Percentiles rank a stretch among this genome's conserved stretches.
These are phyloP conservation scores for Neodiprion lecontei DNA, from an alignment of 1,140 invertebrate species.

Conservation along the genomic window DNA sequence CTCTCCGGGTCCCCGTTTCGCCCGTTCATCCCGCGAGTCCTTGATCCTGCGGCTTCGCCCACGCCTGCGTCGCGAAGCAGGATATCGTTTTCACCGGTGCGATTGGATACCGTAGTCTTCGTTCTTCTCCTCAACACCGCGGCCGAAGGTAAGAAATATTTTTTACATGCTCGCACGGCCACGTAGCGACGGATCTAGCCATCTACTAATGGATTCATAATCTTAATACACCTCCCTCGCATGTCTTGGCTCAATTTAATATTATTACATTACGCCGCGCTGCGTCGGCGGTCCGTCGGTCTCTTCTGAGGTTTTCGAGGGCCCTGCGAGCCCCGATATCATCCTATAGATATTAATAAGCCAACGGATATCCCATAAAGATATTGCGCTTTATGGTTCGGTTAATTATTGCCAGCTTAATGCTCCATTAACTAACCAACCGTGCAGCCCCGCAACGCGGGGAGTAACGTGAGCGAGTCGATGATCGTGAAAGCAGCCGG, in stretches of 20 bases:
- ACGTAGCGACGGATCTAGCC: conserved; percentile 32
- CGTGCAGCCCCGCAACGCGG: conserved; percentile 12
- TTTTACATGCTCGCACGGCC: not conserved
- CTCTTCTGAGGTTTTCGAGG: conserved; percentile 5
- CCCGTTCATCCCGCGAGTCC: not conserved
- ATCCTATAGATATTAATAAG: conserved; percentile 39
- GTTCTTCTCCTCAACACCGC: not conserved
- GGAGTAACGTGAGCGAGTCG: conserved; percentile 5
- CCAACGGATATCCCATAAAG: conserved; percentile 38
- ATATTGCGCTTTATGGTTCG: conserved; percentile 37
- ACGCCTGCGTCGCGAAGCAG: not conserved
- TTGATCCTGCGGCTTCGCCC: not conserved
- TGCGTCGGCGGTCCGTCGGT: not conserved
- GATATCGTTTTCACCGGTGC: too few relatives aligned
- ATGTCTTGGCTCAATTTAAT: conserved; percentile 45
- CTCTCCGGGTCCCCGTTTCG: not conserved
- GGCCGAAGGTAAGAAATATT: not conserved
- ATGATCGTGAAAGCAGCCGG: too few relatives aligned
- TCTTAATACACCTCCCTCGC: conserved; percentile 48
- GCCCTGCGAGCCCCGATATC: conserved; percentile 35
- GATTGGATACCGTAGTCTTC: too few relatives aligned
- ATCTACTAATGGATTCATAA: conserved; percentile 52
- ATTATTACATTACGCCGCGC: conserved; percentile 26
- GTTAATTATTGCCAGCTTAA: conserved; percentile 44
- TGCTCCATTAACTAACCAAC: conserved; percentile 25